phyloP scores from a whole-genome alignment of 2,888 invertebrate genomes.

The Orchesella flavescens region DNA sequence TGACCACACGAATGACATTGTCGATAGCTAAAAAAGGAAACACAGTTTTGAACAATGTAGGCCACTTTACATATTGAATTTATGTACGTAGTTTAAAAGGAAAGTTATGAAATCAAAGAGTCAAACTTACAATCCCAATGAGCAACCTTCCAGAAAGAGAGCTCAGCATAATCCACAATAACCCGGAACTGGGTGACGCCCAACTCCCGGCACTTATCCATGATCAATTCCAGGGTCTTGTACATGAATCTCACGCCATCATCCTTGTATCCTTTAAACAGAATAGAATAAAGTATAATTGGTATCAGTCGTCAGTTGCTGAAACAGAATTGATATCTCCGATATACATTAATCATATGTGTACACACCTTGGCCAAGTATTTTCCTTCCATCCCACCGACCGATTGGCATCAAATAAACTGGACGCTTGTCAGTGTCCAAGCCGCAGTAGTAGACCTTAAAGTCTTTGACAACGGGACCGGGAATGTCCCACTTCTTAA shows the following conservation, averaged over 20 bases:
- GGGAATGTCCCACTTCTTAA: constrained; percentile 61
- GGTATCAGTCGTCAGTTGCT: too few species aligned
- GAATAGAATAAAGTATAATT: too few species aligned
- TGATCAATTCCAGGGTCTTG: constrained; percentile 60
- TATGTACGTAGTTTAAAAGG: background rate
- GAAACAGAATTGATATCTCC: too few species aligned
- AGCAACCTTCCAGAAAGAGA: constrained; percentile 64
- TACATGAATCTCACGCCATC: constrained; percentile 61
- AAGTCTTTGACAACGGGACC: constrained; percentile 55
- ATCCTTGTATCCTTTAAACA: constrained; percentile 61
- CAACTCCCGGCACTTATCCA: constrained; percentile 49
- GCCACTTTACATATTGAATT: too few species aligned
- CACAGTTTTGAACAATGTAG: background rate
- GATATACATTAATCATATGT: too few species aligned
- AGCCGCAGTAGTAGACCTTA: constrained; percentile 55
- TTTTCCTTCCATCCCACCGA: constrained; percentile 62
- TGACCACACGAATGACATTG: constrained; percentile 53
- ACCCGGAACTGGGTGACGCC: constrained; percentile 58
- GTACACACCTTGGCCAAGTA: constrained; percentile 50
- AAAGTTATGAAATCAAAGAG: background rate
- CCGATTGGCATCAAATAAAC: constrained; percentile 63
- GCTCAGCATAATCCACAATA: constrained; percentile 62
- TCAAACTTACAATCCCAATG: constrained; percentile 64
- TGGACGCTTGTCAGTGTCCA: constrained; percentile 46
- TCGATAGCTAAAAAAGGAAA: constrained; percentile 47